A percentile compares a stretch with the other conserved stretches of the same genome.
phyloP scores from a whole-genome alignment of 2,113 vertebrate genomes.

The Pelecanus crispus region DNA sequence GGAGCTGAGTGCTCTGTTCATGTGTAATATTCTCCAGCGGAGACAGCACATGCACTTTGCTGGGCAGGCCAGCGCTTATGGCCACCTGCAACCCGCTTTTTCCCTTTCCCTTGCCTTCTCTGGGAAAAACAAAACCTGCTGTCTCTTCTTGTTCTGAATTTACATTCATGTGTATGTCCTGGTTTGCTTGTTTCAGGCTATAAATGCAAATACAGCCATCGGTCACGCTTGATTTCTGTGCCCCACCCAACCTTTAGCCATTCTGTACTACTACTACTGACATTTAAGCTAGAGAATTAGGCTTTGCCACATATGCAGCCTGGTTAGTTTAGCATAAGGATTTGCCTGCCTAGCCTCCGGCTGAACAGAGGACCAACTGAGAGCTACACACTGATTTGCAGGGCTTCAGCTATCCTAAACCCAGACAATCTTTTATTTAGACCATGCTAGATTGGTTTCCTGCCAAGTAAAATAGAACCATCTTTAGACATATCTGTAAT shows the following conservation, averaged over 20 bases:
- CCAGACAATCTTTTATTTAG: neutral
- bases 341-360: neutral
- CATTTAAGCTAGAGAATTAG: neutral
- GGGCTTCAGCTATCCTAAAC: neutral
- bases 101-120: neutral
- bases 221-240: neutral
- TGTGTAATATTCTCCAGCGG: constrained; percentile 42
- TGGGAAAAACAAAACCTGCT: neutral
- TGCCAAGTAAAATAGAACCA: neutral
- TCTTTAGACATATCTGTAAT: neutral
- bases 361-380: neutral
- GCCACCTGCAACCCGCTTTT: neutral
- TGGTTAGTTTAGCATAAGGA: constrained; percentile 10
- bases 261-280: neutral
- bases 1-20: constrained; percentile 30
- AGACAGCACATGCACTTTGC: constrained; percentile 60
- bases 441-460: neutral
- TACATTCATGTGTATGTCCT: neutral
- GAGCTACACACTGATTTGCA: neutral
- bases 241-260: neutral
- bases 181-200: neutral
- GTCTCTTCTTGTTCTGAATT: neutral
- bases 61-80: constrained; percentile 1
- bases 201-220: neutral
- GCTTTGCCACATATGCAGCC: neutral